Evolutionary conservation across 2,797 vertebrate species (phyloP).

Genomic region (Micromesistius poutassou): DNA sequence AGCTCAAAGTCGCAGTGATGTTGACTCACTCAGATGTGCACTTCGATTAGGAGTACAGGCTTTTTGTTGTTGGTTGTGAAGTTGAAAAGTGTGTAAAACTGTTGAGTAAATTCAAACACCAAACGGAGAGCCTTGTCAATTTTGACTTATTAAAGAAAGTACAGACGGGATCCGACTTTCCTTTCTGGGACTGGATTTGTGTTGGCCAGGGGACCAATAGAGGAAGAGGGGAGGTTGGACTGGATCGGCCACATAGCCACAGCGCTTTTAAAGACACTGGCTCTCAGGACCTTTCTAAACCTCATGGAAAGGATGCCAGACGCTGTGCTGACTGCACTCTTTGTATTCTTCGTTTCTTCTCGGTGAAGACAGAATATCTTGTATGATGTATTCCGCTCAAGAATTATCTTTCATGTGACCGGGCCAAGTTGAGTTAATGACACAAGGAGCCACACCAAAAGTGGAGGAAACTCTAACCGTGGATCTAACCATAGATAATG

Average conservation of each 20-base stretch:
- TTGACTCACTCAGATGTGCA: not conserved
- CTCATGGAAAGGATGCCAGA: slow-evolving; percentile 16
- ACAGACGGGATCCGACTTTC: slow-evolving; percentile 39
- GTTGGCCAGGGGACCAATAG: not conserved
- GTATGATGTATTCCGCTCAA: slow-evolving; percentile 11
- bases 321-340: slow-evolving; percentile 27
- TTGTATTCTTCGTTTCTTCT: slow-evolving; percentile 35
- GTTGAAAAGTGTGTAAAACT: not conserved
- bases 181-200: slow-evolving; percentile 21
- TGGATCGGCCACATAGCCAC: slow-evolving; percentile 29
- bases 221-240: slow-evolving; percentile 18
- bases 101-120: not conserved
- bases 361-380: slow-evolving; percentile 13
- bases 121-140: not conserved
- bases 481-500: slow-evolving; percentile 17
- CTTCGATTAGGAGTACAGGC: not conserved
- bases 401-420: slow-evolving; percentile 7
- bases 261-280: slow-evolving; percentile 24
- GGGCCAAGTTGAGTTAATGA: slow-evolving; percentile 20
- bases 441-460: slow-evolving; percentile 18
- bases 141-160: not conserved
- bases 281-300: slow-evolving; percentile 8
- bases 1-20: not conserved
- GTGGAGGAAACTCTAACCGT: slow-evolving; percentile 30
- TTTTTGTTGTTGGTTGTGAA: not conserved